Evolutionary conservation across 92 coral and sea anemone species (phyloP), one percentile per base, ranked within the genome.

Genomic region (Pocillopora meandrina): DNA sequence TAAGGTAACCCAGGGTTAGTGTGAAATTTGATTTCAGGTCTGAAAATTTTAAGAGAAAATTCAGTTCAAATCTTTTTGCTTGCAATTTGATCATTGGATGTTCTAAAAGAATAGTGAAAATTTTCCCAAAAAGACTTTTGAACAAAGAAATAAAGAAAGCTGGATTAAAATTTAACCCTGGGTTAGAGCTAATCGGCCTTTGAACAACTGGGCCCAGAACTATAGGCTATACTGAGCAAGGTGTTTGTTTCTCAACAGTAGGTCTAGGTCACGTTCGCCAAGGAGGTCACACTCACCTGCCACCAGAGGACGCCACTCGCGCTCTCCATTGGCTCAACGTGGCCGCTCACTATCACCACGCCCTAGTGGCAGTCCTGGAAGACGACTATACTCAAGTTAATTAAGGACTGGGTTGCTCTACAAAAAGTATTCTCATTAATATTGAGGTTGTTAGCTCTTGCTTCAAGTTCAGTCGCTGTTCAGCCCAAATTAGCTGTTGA

Each of bases 201-300:
- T 26, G 31, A 26, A 26, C 31, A 26, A 1, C 31, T 26, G 1
- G 31, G 31, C 31, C 31, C 31, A 26, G 59, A 2, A 72, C 56
- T 72, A 42, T 42, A 42, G 66, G 20, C 66, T 13, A 62, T 62
- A 16, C 62, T 79, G 61, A 79, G 73, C 21, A 26, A 12, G 2
- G 12, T 36, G 13, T 17, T 1, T 62, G 9, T 19, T 7, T 47
- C 62, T 72, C 33, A 61, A 82, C 71, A 82, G 86, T 72, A 90
- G 95, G 83, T 92, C 95, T 15, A 90, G 95, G 55, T 92, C 95
- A 17, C 95, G 95, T 34, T 92, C 95, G 36, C 94, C 93, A n/a
- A 86, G 95, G 21, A 87, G 95, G 64, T 92, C 95, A 17, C 91
- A 88, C 23, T 88, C 91, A 67, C 91, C 91, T 33, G 88, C 80